A percentile compares a stretch with the other conserved stretches of the same genome.
phyloP scores from a whole-genome alignment of 2,113 vertebrate genomes.

The Phylloscopus trochiloides region DNA sequence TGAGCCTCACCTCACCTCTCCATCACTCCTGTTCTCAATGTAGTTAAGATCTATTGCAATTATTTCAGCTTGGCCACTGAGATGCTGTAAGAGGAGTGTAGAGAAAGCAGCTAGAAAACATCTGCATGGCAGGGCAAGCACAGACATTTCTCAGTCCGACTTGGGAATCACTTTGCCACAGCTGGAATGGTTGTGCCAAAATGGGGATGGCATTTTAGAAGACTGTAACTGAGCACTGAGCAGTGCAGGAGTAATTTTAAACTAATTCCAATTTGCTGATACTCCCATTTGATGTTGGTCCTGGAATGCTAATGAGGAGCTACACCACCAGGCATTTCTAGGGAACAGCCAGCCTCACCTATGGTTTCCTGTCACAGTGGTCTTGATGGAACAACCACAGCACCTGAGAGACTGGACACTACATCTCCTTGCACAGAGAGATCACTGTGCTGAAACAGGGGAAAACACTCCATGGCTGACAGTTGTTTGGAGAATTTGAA shows the following conservation, averaged over 20 bases:
- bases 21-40: not conserved
- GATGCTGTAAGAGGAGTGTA: not conserved
- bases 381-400: not conserved
- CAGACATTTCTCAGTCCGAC: not conserved
- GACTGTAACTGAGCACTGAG: not conserved
- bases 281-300: not conserved
- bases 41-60: not conserved
- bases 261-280: not conserved
- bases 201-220: not conserved
- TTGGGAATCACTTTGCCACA: not conserved
- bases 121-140: not conserved
- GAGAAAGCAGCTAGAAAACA: not conserved
- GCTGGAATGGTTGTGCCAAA: not conserved
- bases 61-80: not conserved
- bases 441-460: not conserved
- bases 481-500: not conserved
- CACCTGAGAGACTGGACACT: not conserved
- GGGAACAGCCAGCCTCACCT: not conserved
- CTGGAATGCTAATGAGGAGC: not conserved
- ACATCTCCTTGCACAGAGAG: not conserved
- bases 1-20: not conserved
- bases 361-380: not conserved
- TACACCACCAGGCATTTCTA: not conserved
- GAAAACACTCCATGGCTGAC: not conserved
- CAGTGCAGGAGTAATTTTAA: not conserved